Evolutionary conservation across 1,140 invertebrate genomes (phyloP), one percentile per base, ranked within the genome.

Genomic region (Drosophila nannoptera): DNA sequence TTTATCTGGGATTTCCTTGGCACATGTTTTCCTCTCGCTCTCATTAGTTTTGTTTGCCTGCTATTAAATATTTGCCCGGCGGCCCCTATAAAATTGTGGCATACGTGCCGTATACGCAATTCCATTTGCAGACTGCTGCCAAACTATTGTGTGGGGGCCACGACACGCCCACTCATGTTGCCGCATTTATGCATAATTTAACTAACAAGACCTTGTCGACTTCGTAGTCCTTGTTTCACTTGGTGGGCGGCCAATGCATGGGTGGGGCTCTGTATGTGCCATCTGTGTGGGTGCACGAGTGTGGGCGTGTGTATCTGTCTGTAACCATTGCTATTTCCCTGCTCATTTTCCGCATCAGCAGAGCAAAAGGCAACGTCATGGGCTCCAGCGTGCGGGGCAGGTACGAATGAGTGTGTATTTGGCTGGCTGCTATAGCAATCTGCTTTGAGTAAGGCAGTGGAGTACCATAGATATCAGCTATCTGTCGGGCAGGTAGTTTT

Each of bases 331-430:
- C 63, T 69, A 80, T 77, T 81, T 86, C 69, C 76, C 65, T 86
- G 73, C 80, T 86, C 73, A 80, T 84, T 84, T 86, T 86, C 81
- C 81, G 73, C 80, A 80, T 77, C 81, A 84, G 69, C 60, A 80
- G 76, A 80, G 73, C 80, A 77, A 74, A 58, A 77, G 81, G 80
- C 80, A 80, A 74, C 64, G 69, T 74, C 68, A 78, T 69, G 59
- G 3, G 22, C 22, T 22, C 1, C 22, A 22, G 22, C 22, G 22
- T 22, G n/a, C 22, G 22, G 22, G 22, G 22, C 22, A 2, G 22
- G 22, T 22, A 22, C 22, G 22, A 22, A 22, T 22, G 22, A 22
- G 22, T 22, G 22, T 22, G 22, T 22, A 22, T 22, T 22, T 22
- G 22, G 22, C 22, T 22, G 22, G 22, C 22, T 22, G 22, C 22